Evolutionary conservation across 2,797 vertebrate species (phyloP), one percentile per base, ranked within the genome.

Genomic region (Holocentrus rufus): DNA sequence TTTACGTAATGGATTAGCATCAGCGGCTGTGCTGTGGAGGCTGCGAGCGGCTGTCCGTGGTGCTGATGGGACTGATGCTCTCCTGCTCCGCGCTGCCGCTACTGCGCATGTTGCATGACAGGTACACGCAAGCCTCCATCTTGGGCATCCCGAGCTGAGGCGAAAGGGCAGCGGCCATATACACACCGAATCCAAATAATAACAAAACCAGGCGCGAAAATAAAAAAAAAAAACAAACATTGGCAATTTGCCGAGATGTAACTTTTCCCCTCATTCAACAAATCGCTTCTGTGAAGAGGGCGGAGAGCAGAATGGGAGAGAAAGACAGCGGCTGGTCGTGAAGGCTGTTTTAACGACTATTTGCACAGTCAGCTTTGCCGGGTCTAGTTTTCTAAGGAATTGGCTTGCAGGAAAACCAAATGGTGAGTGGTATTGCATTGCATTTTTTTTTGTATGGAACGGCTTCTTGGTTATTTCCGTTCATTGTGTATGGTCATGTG

Each of bases 101-200:
- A 87, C 93, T 93, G 93, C 85, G 93, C 93, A 94, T 92, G 85
- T 90, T 94, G 88, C 89, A 94, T 93, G 91, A 91, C 92, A 94
- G 92, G 90, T 93, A 88, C 91, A 88, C 87, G 87, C 87, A 84
- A 92, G 88, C 91, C 91, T 91, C 93, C 92, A 93, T 93, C 86
- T 95, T 95, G 93, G 87, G 85, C 91, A 90, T 92, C 90, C 86
- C 82, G 82, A 90, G 87, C 89, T 69, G 80, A 90, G 86, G 91
- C 90, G 84, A 91, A 87, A 91, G 88, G 82, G 90, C 90, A 90
- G 89, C 84, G 82, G 80, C 82, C 85, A 80, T 79, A 81, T 30
- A 87, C 15, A 87, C 15, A 59, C 57, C 42, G 14, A 56, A 44
- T 58, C 20, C 56, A 73, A 55, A 88, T 85, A 85, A 85, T 47